These are phyloP conservation scores for Lophius americanus DNA, from an alignment of 2,797 vertebrate species.

Conservation along the genomic window DNA sequence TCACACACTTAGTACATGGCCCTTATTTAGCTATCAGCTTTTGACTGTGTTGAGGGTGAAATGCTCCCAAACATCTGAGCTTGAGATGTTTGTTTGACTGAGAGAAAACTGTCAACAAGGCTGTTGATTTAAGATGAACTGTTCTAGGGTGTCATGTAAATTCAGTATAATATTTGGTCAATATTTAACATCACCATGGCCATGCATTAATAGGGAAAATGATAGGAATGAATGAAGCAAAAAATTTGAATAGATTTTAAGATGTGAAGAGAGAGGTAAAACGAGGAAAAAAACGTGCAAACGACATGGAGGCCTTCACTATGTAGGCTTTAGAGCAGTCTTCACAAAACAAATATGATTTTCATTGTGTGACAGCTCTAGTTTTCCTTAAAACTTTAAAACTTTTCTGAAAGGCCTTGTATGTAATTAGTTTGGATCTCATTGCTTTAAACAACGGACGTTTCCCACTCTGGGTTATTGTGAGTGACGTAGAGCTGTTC, in stretches of 20 bases:
- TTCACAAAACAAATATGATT: not conserved
- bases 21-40: too few relatives aligned
- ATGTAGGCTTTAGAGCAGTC: too few relatives aligned
- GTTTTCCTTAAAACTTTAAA: not conserved
- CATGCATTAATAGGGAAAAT: too few relatives aligned
- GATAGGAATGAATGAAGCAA: too few relatives aligned
- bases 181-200: not conserved
- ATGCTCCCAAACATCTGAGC: too few relatives aligned
- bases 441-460: slow-evolving; percentile 31
- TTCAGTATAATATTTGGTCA: too few relatives aligned
- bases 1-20: too few relatives aligned
- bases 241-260: too few relatives aligned
- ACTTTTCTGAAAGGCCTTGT: slow-evolving; percentile 5
- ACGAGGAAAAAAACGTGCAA: too few relatives aligned
- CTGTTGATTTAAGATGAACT: not conserved
- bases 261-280: too few relatives aligned
- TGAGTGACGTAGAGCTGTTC: slow-evolving; percentile 45
- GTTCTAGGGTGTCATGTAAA: not conserved
- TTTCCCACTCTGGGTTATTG: slow-evolving; percentile 40
- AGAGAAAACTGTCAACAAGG: not conserved
- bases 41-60: too few relatives aligned
- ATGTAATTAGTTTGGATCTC: slow-evolving; percentile 15
- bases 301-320: too few relatives aligned
- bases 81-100: not conserved
- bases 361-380: not conserved